A percentile compares a stretch with the other conserved stretches of the same genome.
phyloP scores from a whole-genome alignment of 2,113 vertebrate genomes.

The Dipodomys merriami region DNA sequence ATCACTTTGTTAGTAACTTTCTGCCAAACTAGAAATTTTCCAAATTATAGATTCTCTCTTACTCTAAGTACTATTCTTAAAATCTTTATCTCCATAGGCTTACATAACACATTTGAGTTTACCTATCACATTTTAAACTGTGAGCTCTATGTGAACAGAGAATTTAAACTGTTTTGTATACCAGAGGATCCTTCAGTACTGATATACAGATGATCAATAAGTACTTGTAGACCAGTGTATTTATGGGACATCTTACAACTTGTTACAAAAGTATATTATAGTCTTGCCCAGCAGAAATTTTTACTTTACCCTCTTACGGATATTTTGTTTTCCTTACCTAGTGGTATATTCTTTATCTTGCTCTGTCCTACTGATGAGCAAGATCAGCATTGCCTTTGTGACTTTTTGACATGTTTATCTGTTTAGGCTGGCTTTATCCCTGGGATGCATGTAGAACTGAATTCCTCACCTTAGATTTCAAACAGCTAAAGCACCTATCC shows the following conservation, averaged over 20 bases:
- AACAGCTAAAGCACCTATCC: neutral
- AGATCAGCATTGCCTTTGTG: neutral
- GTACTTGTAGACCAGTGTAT: neutral
- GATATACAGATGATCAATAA: neutral
- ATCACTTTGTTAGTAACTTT: neutral
- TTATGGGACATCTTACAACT: neutral
- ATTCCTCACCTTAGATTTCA: constrained; percentile 11
- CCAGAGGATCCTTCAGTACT: neutral
- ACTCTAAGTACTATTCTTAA: neutral
- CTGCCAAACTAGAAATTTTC: neutral
- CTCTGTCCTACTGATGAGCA: neutral
- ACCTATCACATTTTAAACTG: neutral
- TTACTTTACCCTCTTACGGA: neutral
- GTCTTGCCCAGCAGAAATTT: neutral
- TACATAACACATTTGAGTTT: neutral
- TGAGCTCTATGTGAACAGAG: neutral
- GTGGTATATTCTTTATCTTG: neutral
- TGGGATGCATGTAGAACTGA: neutral
- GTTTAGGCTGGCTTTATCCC: neutral
- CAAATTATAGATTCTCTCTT: neutral
- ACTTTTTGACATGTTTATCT: neutral
- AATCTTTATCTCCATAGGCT: neutral
- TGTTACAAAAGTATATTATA: neutral
- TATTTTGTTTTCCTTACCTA: neutral
- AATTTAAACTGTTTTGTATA: neutral